These are phyloP conservation scores for Lithobates pipiens DNA, from an alignment of 2,797 vertebrate genomes.

Conservation along the genomic window DNA sequence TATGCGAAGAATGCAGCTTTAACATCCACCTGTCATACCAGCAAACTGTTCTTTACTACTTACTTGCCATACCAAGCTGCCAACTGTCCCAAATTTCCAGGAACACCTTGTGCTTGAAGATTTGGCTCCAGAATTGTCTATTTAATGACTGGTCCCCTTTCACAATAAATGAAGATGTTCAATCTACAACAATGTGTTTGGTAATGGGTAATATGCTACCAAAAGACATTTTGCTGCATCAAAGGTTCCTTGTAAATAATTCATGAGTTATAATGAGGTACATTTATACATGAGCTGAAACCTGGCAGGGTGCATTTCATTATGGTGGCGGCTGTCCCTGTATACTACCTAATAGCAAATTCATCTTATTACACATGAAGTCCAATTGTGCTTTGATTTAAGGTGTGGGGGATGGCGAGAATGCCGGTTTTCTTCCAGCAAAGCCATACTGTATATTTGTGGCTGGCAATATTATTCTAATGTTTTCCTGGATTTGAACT, in stretches of 20 bases:
- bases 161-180: neutral
- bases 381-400: slow-evolving; percentile 23
- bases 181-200: neutral
- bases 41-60: neutral
- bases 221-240: neutral
- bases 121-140: neutral
- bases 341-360: slow-evolving; percentile 2
- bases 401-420: neutral
- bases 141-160: neutral
- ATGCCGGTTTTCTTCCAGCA: neutral
- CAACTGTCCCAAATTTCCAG: neutral
- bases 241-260: slow-evolving; percentile 1
- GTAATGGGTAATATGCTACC: neutral
- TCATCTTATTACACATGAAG: slow-evolving; percentile 15
- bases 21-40: slow-evolving; percentile 17
- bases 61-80: neutral
- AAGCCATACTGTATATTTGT: neutral
- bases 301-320: neutral
- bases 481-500: neutral
- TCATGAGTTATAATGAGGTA: slow-evolving; percentile 19
- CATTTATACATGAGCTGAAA: slow-evolving; percentile 33
- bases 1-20: neutral
- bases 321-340: neutral
- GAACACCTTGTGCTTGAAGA: neutral
- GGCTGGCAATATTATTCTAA: neutral